These are phyloP conservation scores for Gonatopus flavifemur DNA, from an alignment of 1,140 invertebrate species.

Conservation along the genomic window DNA sequence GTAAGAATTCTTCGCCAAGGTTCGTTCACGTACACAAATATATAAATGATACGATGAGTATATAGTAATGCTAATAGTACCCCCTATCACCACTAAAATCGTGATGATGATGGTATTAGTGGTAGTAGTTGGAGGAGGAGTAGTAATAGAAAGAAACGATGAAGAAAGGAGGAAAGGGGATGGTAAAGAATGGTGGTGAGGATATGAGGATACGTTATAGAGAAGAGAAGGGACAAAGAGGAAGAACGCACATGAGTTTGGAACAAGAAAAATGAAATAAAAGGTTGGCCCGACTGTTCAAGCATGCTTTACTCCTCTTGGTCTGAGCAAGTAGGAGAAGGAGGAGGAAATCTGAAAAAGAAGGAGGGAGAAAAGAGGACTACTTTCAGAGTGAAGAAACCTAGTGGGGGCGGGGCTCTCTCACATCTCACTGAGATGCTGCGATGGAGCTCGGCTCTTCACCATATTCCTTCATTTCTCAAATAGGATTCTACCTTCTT, in stretches of 20 bases:
- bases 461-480: conserved; percentile 52
- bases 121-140: conserved; percentile 14
- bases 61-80: too few species aligned
- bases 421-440: conserved; percentile 41
- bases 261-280: conserved; percentile 42
- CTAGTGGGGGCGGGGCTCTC: conserved; percentile 48
- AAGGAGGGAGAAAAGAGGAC: too few species aligned
- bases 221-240: conserved; percentile 24
- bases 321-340: conserved; percentile 34
- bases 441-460: conserved; percentile 47
- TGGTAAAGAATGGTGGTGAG: conserved; percentile 8
- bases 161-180: conserved; percentile 9
- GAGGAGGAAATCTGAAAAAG: conserved; percentile 42
- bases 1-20: too few species aligned
- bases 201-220: conserved; percentile 11
- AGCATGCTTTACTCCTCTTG: too few species aligned
- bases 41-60: too few species aligned
- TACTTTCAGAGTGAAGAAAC: too few species aligned
- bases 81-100: too few species aligned
- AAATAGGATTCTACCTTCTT: conserved; percentile 47
- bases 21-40: too few species aligned
- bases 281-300: conserved; percentile 37
- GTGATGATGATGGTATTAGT: too few species aligned
- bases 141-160: conserved; percentile 8
- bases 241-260: conserved; percentile 26